Conservation (phyloP, 2,113 vertebrate genomes). For the Cettia cetti region DNA sequence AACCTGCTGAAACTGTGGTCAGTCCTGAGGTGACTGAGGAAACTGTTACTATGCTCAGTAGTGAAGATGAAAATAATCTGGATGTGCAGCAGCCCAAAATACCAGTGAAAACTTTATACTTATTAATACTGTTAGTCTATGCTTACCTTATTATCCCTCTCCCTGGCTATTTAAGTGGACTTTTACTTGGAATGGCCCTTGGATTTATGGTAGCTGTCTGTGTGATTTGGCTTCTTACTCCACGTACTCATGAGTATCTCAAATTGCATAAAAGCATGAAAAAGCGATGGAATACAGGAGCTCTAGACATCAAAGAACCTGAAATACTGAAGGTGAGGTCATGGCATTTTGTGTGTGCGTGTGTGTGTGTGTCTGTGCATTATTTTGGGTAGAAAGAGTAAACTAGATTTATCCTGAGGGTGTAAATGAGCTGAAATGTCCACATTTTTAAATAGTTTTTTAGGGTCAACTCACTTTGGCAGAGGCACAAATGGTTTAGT, state of each 20-base stretch:
- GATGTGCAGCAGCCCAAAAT: conserved; percentile 68
- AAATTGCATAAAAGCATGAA: conserved; percentile 53
- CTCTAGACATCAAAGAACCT: conserved; percentile 90
- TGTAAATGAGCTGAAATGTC: background rate
- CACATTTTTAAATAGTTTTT: background rate
- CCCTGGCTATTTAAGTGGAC: conserved; percentile 83
- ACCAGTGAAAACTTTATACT: conserved; percentile 83
- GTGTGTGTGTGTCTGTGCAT: background rate
- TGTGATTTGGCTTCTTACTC: conserved; percentile 89
- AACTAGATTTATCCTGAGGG: background rate
- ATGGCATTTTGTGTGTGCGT: background rate
- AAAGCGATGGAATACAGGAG: conserved; percentile 70
- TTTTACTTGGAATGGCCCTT: conserved; percentile 84
- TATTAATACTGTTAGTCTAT: conserved; percentile 86
- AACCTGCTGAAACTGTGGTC: background rate
- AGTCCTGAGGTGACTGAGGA: conserved; percentile 59
- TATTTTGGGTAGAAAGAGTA: background rate
- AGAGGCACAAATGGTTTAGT: background rate
- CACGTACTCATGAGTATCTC: conserved; percentile 64
- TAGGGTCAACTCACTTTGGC: background rate
- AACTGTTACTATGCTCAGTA: conserved; percentile 67
- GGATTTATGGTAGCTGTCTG: conserved; percentile 91
- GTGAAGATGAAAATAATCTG: conserved; percentile 75
- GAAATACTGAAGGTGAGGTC: conserved; percentile 88
- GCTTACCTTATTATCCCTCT: conserved; percentile 90